These are phyloP conservation scores for Cyphomyrus plagiostoma DNA, from an alignment of 2,113 vertebrate genomes.

Conservation along the genomic window DNA sequence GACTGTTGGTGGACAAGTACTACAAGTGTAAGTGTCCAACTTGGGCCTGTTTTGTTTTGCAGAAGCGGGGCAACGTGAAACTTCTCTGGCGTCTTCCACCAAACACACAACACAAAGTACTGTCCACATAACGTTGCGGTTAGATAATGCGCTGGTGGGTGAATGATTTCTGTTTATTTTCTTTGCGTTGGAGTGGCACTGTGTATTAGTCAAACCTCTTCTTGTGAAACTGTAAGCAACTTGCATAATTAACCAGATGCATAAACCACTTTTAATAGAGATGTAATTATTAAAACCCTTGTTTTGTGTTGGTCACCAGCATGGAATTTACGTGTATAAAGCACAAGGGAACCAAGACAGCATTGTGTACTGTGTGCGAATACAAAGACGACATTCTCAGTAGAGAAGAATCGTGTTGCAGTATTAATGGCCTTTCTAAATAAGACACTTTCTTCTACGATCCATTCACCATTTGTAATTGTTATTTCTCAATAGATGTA, in stretches of 20 bases:
- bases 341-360: neutral
- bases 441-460: neutral
- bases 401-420: neutral
- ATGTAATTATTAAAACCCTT: neutral
- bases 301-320: neutral
- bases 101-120: neutral
- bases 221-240: neutral
- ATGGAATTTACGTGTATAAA: neutral
- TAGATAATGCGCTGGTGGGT: neutral
- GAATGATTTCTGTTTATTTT: conserved; percentile 10
- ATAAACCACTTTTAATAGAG: neutral
- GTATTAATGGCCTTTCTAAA: neutral
- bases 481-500: neutral
- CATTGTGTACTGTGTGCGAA: neutral
- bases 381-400: neutral
- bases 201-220: conserved; percentile 3
- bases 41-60: neutral
- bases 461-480: neutral
- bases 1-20: neutral
- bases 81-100: neutral
- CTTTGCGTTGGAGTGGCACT: neutral
- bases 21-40: neutral
- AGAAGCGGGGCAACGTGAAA: neutral
- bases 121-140: neutral
- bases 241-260: conserved; percentile 8